Percentiles rank a stretch among this genome's conserved stretches.
These are phyloP conservation scores for Grallaria varia DNA, from an alignment of 2,113 vertebrate genomes.

Conservation along the genomic window DNA sequence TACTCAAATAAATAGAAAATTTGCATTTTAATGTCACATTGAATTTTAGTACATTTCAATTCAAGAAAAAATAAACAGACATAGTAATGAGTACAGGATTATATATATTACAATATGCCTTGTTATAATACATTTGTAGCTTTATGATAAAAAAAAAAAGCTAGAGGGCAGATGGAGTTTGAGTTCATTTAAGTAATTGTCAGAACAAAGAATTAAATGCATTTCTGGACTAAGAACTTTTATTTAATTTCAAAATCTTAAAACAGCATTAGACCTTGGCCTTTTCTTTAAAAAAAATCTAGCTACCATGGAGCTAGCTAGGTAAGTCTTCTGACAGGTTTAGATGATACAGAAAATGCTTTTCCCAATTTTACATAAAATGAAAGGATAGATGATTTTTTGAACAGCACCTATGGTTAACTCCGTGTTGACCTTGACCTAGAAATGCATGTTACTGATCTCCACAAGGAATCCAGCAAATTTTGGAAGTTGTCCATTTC, in stretches of 20 bases:
- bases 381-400: constrained; percentile 59
- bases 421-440: constrained; percentile 66
- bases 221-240: constrained; percentile 75
- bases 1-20: constrained; percentile 89
- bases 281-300: constrained; percentile 48
- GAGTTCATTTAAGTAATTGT: constrained; percentile 76
- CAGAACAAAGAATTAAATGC: constrained; percentile 79
- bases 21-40: constrained; percentile 90
- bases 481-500: constrained; percentile 61
- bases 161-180: constrained; percentile 80
- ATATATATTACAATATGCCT: constrained; percentile 94
- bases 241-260: constrained; percentile 74
- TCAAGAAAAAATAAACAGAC: constrained; percentile 88
- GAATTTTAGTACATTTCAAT: constrained; percentile 91
- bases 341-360: constrained; percentile 63
- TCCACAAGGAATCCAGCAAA: constrained; percentile 56
- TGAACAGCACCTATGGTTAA: constrained; percentile 70
- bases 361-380: constrained; percentile 51
- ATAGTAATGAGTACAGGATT: constrained; percentile 87
- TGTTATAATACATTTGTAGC: constrained; percentile 90
- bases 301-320: constrained; percentile 68
- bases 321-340: constrained; percentile 55
- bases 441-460: constrained; percentile 50
- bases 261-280: constrained; percentile 69
- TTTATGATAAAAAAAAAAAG: constrained; percentile 82